Evolutionary conservation across 2,797 vertebrate species (phyloP).

Genomic region (Eospalax fontanierii): DNA sequence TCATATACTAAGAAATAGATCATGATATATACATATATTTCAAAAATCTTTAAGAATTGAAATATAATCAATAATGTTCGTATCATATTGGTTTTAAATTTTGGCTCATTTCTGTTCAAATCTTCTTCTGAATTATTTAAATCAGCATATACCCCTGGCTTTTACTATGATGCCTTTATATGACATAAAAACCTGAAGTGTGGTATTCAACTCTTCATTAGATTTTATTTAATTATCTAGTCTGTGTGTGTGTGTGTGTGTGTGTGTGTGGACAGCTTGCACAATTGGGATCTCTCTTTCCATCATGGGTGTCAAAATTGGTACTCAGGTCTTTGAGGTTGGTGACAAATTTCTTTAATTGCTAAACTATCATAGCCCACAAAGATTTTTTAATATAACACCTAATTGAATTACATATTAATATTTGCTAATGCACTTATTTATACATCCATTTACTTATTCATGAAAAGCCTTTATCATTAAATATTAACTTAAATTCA

Average conservation of each 20-base stretch:
- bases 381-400: too few species aligned
- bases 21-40: background rate
- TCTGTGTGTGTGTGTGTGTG: too few species aligned
- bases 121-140: background rate
- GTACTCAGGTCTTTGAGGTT: too few species aligned
- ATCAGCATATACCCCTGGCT: background rate
- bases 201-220: background rate
- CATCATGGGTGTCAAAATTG: too few species aligned
- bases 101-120: background rate
- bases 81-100: background rate
- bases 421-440: too few species aligned
- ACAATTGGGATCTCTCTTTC: too few species aligned
- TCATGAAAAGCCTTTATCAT: background rate
- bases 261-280: too few species aligned
- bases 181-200: background rate
- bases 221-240: too few species aligned
- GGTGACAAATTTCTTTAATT: background rate
- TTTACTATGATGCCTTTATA: background rate
- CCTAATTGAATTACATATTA: background rate
- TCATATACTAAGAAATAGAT: background rate
- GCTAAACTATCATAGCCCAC: too few species aligned
- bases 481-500: background rate
- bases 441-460: background rate
- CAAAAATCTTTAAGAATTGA: background rate
- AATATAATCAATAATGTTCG: background rate